These are phyloP conservation scores for Timema cristinae DNA, from an alignment of 2,888 invertebrate genomes.

Conservation along the genomic window DNA sequence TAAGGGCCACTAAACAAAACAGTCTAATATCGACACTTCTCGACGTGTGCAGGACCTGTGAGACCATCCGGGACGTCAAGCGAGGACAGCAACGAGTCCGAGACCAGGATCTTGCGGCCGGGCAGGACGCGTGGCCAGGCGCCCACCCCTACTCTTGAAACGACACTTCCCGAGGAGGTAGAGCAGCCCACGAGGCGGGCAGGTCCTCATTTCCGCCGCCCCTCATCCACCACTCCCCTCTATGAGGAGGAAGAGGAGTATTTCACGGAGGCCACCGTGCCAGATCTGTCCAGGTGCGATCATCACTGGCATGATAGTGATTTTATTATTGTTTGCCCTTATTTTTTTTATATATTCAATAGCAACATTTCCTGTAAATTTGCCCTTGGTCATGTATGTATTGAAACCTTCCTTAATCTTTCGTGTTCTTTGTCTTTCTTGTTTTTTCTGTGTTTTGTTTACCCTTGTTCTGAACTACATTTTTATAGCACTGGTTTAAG, in stretches of 20 bases:
- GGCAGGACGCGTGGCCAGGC: conserved; percentile 44
- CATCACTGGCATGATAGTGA: not conserved
- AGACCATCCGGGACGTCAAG: conserved; percentile 20
- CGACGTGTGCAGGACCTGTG: no score
- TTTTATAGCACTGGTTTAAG: no score
- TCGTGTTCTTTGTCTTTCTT: no score
- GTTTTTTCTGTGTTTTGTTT: no score
- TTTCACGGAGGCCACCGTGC: not conserved
- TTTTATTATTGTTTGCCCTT: no score
- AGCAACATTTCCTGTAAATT: no score
- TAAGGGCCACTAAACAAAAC: no score
- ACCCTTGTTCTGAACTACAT: no score
- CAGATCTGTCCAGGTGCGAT: conserved; percentile 13
- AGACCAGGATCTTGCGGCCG: not conserved
- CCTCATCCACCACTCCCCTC: conserved; percentile 5
- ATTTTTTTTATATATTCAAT: no score
- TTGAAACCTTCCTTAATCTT: no score
- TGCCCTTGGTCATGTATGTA: no score
- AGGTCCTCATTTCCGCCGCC: conserved; percentile 5
- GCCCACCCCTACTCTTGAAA: conserved; percentile 15
- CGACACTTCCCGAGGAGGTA: conserved; percentile 17
- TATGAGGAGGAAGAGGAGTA: conserved; percentile 22
- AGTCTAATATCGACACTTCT: no score
- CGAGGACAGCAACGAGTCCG: conserved; percentile 39
- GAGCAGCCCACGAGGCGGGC: conserved; percentile 11